Conservation (phyloP, 2,797 vertebrate genomes). For the Danio choprae region DNA sequence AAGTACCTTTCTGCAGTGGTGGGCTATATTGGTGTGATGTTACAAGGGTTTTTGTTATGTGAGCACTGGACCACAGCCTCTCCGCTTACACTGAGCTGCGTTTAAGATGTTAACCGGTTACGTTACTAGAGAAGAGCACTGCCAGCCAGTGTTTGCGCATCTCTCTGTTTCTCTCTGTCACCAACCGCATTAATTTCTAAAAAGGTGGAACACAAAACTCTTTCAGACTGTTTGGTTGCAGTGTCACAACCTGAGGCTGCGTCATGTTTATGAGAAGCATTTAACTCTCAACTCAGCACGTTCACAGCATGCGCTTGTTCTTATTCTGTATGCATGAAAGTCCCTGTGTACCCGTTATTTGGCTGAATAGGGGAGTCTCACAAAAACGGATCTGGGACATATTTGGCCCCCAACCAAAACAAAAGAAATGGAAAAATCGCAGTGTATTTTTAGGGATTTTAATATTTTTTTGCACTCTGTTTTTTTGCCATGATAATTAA, state of each 20-base stretch:
- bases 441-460: not conserved
- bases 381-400: not conserved
- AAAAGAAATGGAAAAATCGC: not conserved
- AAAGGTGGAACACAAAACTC: constrained; percentile 37
- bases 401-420: not conserved
- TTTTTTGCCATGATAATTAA: not conserved
- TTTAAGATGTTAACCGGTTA: constrained; percentile 38
- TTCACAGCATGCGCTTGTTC: not conserved
- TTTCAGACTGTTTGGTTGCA: constrained; percentile 4
- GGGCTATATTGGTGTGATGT: constrained; percentile 48
- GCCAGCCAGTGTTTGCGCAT: constrained; percentile 34
- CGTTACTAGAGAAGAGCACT: constrained; percentile 29
- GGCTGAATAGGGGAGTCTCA: not conserved
- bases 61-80: constrained; percentile 46
- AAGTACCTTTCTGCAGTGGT: constrained; percentile 49
- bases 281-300: not conserved
- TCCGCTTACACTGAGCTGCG: constrained; percentile 45
- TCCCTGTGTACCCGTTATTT: not conserved
- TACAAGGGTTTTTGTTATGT: constrained; percentile 45
- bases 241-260: constrained; percentile 21
- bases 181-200: constrained; percentile 50
- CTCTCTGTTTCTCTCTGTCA: constrained; percentile 30
- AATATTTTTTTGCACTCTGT: not conserved
- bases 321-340: constrained; percentile 5
- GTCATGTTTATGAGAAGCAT: constrained; percentile 5